Conservation (phyloP, 2,113 vertebrate species). For the Poeciliopsis retropinna region DNA sequence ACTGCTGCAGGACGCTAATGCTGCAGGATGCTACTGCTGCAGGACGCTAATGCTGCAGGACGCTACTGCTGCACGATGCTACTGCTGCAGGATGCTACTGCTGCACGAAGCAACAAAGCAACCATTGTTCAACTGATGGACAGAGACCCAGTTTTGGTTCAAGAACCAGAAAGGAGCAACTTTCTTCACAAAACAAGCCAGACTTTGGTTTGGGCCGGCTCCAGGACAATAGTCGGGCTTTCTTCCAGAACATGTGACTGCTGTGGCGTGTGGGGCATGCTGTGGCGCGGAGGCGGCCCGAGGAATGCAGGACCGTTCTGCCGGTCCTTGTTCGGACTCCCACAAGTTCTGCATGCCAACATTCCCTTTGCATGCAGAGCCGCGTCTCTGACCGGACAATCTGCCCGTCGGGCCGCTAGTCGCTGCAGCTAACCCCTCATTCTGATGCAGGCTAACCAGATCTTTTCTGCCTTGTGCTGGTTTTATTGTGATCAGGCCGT, state of each 20-base stretch:
- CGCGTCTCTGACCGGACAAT: background rate
- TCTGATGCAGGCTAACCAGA: too few relatives aligned
- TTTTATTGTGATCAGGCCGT: too few relatives aligned
- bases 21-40: too few relatives aligned
- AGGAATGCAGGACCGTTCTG: slow-evolving; percentile 79
- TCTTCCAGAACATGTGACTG: slow-evolving; percentile 63
- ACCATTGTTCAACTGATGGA: background rate
- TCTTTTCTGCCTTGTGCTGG: too few relatives aligned
- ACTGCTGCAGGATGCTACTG: too few relatives aligned
- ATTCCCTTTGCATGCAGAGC: background rate
- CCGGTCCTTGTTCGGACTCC: slow-evolving; percentile 52
- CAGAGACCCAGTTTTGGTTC: background rate
- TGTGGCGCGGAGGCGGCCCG: slow-evolving; percentile 59
- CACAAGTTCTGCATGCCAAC: slow-evolving; percentile 37
- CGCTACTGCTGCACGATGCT: too few relatives aligned
- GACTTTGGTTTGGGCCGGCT: slow-evolving; percentile 19
- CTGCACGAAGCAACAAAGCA: background rate
- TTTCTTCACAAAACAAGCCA: slow-evolving; percentile 9
- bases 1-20: too few relatives aligned
- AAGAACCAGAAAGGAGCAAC: background rate
- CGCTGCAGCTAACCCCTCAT: too few relatives aligned
- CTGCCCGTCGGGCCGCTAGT: background rate
- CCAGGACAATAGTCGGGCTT: slow-evolving; percentile 28
- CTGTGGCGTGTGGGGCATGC: slow-evolving; percentile 67
- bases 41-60: too few relatives aligned